Evolutionary conservation across 2,797 vertebrate species (phyloP).

Genomic region (Lateolabrax maculatus): DNA sequence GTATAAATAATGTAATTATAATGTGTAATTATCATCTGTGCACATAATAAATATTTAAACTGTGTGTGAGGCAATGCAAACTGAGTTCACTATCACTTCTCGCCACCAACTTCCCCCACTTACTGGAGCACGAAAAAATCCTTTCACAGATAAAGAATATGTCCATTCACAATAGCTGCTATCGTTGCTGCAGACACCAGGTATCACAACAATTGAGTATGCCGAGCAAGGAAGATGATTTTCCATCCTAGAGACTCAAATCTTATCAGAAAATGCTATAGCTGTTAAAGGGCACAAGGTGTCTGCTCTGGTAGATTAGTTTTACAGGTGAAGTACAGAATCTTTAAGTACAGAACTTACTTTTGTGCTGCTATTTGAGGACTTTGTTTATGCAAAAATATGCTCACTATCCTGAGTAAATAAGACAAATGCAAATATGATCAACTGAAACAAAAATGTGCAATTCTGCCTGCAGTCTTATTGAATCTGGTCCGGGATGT

Average conservation of each 20-base stretch:
- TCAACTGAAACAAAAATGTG: neutral
- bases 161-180: conserved; percentile 13
- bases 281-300: conserved; percentile 14
- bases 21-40: conserved; percentile 29
- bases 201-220: neutral
- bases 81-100: neutral
- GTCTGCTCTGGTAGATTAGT: conserved; percentile 19
- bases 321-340: neutral
- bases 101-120: neutral
- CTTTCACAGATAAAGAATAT: conserved; percentile 19
- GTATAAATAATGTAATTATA: conserved; percentile 29
- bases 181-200: conserved; percentile 10
- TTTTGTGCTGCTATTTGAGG: neutral
- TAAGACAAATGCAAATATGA: neutral
- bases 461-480: neutral
- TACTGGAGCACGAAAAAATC: conserved; percentile 1
- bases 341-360: neutral
- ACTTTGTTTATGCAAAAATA: conserved; percentile 20
- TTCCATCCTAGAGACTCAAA: conserved; percentile 4
- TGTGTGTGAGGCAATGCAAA: neutral
- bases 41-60: conserved; percentile 30
- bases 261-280: conserved; percentile 32
- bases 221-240: conserved; percentile 16
- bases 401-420: conserved; percentile 11
- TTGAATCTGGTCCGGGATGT: neutral